Percentiles rank a stretch among this genome's conserved stretches.
Evolutionary conservation across 2,113 vertebrate genomes (phyloP).

Genomic region (Mystacornis crossleyi): DNA sequence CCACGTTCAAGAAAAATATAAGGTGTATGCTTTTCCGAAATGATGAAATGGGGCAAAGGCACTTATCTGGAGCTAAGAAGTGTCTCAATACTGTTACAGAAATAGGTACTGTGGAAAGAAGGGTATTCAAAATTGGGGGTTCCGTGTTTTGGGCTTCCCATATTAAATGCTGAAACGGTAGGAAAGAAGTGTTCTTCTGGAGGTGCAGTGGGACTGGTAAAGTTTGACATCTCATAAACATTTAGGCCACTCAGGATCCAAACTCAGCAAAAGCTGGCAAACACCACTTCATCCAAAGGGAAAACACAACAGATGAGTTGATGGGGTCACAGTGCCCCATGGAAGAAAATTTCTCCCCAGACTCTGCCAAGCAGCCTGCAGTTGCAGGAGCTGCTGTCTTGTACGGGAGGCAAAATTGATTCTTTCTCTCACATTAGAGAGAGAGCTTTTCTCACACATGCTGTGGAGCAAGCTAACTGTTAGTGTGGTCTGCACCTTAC

Average conservation of each 20-base stretch:
- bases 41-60: background rate
- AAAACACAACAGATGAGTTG: background rate
- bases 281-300: background rate
- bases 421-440: background rate
- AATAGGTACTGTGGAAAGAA: background rate
- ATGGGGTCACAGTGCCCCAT: accelerated
- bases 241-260: background rate
- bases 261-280: background rate
- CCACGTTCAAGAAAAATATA: background rate
- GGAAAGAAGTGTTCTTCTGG: background rate
- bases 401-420: background rate
- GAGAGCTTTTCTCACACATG: background rate
- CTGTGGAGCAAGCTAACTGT: background rate
- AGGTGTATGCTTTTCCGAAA: background rate
- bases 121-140: background rate
- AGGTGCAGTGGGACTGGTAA: background rate
- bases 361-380: background rate
- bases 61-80: background rate
- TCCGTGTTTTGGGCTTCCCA: background rate
- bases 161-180: background rate
- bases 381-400: background rate
- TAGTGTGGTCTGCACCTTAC: background rate
- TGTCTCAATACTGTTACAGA: background rate
- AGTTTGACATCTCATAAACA: background rate
- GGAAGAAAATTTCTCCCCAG: background rate